Conservation (phyloP, 2,888 invertebrate genomes). For the Tachystola acroxantha region DNA sequence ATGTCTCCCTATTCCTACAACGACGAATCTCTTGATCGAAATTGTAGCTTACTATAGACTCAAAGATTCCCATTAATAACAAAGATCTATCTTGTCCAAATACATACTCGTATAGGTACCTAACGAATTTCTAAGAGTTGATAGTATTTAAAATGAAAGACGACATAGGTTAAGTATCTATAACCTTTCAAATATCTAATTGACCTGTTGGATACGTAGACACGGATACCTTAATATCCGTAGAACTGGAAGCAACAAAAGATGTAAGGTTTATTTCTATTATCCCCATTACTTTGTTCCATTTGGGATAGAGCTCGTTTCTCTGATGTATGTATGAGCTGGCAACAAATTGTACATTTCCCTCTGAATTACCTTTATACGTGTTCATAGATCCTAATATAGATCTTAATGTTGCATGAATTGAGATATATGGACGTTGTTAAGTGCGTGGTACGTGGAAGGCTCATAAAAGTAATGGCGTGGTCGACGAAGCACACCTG, state of each 20-base stretch:
- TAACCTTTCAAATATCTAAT: too few relatives aligned
- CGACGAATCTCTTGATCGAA: too few relatives aligned
- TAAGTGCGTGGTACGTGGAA: conserved; percentile 39
- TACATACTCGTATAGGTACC: too few relatives aligned
- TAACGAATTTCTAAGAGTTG: too few relatives aligned
- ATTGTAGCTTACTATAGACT: too few relatives aligned
- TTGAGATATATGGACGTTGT: conserved; percentile 36
- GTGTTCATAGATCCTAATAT: conserved; percentile 38
- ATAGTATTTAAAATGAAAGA: too few relatives aligned
- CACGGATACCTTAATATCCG: not conserved
- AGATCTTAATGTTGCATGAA: conserved; percentile 37
- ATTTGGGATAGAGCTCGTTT: conserved; percentile 3
- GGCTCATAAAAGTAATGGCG: conserved; percentile 41
- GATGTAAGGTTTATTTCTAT: conserved; percentile 8
- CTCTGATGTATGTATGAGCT: not conserved
- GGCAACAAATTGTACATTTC: conserved; percentile 9
- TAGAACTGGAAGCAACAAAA: not conserved
- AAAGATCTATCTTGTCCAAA: too few relatives aligned
- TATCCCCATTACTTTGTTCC: conserved; percentile 9
- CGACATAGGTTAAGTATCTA: too few relatives aligned
- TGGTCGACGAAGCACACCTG: conserved; percentile 26
- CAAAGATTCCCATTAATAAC: too few relatives aligned
- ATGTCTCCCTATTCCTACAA: too few relatives aligned
- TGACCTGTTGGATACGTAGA: too few relatives aligned
- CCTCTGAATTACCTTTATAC: conserved; percentile 15